phyloP scores from a whole-genome alignment of 2,113 vertebrate genomes.

The Myotis yumanensis region DNA sequence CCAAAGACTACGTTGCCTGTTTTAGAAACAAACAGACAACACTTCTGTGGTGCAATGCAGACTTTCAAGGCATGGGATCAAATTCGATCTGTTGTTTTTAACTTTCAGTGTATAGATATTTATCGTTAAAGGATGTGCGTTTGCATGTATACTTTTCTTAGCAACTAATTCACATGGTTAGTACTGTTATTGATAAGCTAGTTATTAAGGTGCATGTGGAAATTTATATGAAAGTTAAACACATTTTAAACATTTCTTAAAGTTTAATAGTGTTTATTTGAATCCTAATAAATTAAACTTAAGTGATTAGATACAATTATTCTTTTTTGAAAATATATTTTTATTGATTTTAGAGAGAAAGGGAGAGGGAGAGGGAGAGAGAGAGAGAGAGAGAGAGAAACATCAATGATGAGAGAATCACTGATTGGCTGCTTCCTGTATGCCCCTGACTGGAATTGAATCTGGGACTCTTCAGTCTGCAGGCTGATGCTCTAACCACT shows the following conservation, averaged over 20 bases:
- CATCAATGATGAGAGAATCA: no score
- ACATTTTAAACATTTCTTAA: background rate
- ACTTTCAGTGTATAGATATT: background rate
- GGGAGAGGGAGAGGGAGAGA: no score
- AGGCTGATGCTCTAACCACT: no score
- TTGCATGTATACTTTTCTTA: background rate
- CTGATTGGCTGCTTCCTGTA: no score
- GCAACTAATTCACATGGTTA: background rate
- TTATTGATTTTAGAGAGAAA: no score
- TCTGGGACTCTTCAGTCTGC: no score
- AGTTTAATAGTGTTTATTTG: background rate
- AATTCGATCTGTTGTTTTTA: background rate
- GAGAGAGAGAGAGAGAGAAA: no score
- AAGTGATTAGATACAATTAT: background rate
- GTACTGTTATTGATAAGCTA: background rate
- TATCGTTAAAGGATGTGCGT: background rate
- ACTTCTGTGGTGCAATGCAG: background rate
- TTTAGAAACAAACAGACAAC: constrained; percentile 27
- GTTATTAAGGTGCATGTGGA: background rate
- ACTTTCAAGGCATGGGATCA: background rate
- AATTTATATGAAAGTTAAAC: constrained; percentile 11
- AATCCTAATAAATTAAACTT: background rate
- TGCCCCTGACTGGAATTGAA: no score
- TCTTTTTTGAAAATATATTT: no score
- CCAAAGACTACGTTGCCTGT: background rate